Conservation (phyloP, 1,140 invertebrate genomes). For the Dendroctonus ponderosae region DNA sequence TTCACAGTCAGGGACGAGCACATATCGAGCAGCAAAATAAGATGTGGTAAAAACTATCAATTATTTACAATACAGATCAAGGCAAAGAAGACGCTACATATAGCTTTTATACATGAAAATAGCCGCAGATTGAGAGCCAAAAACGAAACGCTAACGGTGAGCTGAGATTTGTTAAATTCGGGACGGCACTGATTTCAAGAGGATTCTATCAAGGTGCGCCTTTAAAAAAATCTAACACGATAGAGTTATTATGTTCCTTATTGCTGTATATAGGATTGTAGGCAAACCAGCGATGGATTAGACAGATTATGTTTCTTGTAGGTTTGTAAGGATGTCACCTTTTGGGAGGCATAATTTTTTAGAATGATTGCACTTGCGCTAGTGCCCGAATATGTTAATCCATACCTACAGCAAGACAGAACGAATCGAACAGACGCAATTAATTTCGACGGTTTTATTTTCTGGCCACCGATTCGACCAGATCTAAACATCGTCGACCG, state of each 20-base stretch:
- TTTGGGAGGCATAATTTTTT: conserved; percentile 22
- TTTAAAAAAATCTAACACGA: conserved; percentile 15
- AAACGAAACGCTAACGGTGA: not conserved
- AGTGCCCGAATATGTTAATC: too few species aligned
- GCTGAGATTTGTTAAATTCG: too few species aligned
- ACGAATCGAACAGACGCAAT: too few species aligned
- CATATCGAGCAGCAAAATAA: too few species aligned
- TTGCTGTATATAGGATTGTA: conserved; percentile 19
- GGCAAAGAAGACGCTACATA: too few species aligned
- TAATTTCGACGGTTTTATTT: too few species aligned
- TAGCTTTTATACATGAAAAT: too few species aligned
- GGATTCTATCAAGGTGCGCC: conserved; percentile 12
- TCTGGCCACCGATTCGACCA: not conserved
- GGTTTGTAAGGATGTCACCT: conserved; percentile 15
- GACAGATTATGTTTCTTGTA: conserved; percentile 20
- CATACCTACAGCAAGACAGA: too few species aligned
- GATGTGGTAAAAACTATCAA: too few species aligned
- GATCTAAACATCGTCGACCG: not conserved
- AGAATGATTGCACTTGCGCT: not conserved
- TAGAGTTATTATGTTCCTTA: conserved; percentile 15
- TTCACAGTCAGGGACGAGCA: too few species aligned
- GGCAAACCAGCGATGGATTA: conserved; percentile 25
- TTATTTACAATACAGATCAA: too few species aligned
- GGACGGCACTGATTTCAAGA: not conserved
- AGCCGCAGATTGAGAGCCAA: too few species aligned